These are phyloP conservation scores for Montifringilla adamsi DNA, from an alignment of 2,113 vertebrate species.

Conservation along the genomic window DNA sequence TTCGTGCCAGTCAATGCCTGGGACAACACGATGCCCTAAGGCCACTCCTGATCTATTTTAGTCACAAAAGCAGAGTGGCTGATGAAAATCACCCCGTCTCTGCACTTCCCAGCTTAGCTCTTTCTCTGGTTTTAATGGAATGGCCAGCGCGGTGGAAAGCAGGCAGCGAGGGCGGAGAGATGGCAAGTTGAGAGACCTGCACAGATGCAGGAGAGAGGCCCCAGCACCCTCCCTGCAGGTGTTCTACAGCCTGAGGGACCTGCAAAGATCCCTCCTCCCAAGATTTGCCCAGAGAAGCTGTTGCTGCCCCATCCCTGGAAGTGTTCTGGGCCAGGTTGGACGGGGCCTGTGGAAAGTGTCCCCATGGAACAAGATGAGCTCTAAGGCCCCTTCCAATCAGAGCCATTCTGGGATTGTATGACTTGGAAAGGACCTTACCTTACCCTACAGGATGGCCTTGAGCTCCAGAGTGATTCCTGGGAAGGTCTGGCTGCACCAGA, in stretches of 20 bases:
- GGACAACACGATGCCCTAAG: background rate
- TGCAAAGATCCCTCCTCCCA: background rate
- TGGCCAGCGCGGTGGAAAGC: background rate
- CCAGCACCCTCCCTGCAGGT: background rate
- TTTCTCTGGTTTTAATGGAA: conserved; percentile 3
- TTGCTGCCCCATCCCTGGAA: background rate
- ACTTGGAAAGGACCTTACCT: conserved; percentile 55
- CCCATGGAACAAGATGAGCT: background rate
- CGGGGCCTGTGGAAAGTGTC: background rate
- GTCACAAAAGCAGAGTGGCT: conserved; percentile 4
- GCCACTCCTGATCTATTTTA: conserved; percentile 8
- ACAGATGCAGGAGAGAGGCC: background rate
- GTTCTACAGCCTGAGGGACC: background rate
- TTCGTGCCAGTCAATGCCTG: conserved; percentile 23
- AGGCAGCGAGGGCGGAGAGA: background rate
- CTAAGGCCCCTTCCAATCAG: background rate
- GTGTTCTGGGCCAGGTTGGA: background rate
- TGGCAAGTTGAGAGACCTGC: accelerated
- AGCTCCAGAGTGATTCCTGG: conserved; percentile 48
- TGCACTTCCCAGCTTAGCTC: background rate
- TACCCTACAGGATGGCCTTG: conserved; percentile 60
- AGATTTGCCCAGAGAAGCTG: background rate
- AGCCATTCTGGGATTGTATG: background rate
- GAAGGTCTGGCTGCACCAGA: background rate
- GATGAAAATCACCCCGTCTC: background rate